Conservation (phyloP, 1,140 invertebrate species). For the Cyclargus thomasi region DNA sequence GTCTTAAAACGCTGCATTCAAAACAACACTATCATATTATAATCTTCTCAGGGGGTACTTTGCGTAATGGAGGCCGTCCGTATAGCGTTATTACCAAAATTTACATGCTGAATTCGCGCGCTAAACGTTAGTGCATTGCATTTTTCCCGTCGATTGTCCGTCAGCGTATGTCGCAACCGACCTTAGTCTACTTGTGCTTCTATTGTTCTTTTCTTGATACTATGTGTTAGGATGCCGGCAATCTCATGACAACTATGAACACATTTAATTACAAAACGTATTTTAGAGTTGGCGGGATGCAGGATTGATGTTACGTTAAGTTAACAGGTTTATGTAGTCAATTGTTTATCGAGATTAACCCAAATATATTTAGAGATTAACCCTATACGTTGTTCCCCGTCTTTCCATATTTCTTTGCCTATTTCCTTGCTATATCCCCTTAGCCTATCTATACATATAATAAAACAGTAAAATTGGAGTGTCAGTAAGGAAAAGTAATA, state of each 20-base stretch:
- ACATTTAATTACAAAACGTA: not conserved
- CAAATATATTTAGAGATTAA: too few relatives aligned
- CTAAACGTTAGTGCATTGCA: constrained; percentile 20
- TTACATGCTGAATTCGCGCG: constrained; percentile 13
- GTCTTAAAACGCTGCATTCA: not conserved
- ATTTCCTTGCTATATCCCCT: too few relatives aligned
- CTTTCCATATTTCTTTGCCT: too few relatives aligned
- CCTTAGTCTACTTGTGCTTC: constrained; percentile 39
- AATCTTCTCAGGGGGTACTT: not conserved
- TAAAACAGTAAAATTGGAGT: too few relatives aligned
- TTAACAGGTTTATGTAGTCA: too few relatives aligned
- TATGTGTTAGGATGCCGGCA: constrained; percentile 18
- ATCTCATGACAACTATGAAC: constrained; percentile 5
- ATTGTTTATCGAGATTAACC: too few relatives aligned
- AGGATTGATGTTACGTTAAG: too few relatives aligned
- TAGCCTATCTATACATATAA: too few relatives aligned
- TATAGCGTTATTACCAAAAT: constrained; percentile 1
- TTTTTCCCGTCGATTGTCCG: constrained; percentile 35
- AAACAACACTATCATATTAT: not conserved
- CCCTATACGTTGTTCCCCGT: too few relatives aligned
- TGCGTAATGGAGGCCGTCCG: not conserved
- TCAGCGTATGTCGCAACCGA: constrained; percentile 35
- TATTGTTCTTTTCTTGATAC: constrained; percentile 32
- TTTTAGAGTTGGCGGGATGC: not conserved
- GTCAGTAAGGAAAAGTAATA: too few relatives aligned